Percentiles rank a stretch among this genome's conserved stretches.
phyloP scores from a whole-genome alignment of 1,140 invertebrate genomes.

The Leptinotarsa lineolata region DNA sequence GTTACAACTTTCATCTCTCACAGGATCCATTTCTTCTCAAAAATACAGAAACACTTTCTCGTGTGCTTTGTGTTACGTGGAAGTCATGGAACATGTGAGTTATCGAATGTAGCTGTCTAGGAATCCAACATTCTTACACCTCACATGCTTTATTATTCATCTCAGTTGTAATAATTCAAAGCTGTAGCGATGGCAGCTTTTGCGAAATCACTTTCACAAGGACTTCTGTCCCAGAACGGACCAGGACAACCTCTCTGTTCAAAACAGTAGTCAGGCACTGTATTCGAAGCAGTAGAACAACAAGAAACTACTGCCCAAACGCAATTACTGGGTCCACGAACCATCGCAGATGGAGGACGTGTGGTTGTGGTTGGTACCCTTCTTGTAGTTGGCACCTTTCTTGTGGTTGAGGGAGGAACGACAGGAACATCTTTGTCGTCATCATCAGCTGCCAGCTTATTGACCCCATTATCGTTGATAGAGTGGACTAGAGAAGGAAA shows the following conservation, averaged over 20 bases:
- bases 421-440: not conserved
- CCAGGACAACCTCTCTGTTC: conserved; percentile 67
- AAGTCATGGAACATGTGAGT: too few species aligned
- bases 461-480: not conserved
- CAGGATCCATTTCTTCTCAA: too few species aligned
- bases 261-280: conserved; percentile 65
- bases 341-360: conserved; percentile 26
- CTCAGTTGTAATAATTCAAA: conserved; percentile 47
- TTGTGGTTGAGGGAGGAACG: not conserved
- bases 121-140: too few species aligned
- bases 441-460: not conserved
- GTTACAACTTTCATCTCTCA: too few species aligned
- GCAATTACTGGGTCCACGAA: conserved; percentile 56
- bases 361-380: not conserved
- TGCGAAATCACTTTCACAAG: conserved; percentile 62
- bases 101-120: too few species aligned
- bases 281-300: conserved; percentile 57
- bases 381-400: not conserved
- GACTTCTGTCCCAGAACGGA: conserved; percentile 65
- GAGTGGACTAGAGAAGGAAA: conserved; percentile 46
- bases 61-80: too few species aligned
- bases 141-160: too few species aligned
- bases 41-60: too few species aligned
- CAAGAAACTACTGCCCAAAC: conserved; percentile 71
- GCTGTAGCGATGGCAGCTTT: conserved; percentile 58